Conservation (phyloP, 2,797 vertebrate species). For the Yasuhikotakia modesta region DNA sequence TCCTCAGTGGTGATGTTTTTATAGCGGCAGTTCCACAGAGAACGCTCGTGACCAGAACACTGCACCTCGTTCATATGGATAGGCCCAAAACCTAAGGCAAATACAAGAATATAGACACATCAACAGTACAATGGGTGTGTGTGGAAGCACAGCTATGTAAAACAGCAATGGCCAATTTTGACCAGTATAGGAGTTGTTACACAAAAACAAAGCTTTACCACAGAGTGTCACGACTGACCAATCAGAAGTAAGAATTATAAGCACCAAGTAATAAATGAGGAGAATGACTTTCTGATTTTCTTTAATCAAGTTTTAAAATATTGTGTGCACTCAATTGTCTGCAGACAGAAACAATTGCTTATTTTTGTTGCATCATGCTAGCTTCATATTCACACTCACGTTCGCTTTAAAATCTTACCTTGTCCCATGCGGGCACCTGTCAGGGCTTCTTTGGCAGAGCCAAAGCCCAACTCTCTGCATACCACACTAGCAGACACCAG, state of each 20-base stretch:
- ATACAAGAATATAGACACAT: conserved; percentile 33
- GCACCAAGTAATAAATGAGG: neutral
- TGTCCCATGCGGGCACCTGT: conserved; percentile 92
- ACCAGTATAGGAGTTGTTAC: neutral
- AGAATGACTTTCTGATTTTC: neutral
- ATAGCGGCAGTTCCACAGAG: conserved; percentile 87
- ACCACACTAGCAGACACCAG: conserved; percentile 89
- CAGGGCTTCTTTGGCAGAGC: conserved; percentile 91
- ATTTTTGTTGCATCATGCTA: too few relatives aligned
- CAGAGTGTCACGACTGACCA: neutral
- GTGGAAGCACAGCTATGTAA: neutral
- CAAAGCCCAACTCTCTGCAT: conserved; percentile 95
- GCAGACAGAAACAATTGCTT: neutral
- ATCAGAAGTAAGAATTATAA: neutral
- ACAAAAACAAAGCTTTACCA: neutral
- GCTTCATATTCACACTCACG: neutral
- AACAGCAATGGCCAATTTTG: neutral
- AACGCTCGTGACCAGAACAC: conserved; percentile 84
- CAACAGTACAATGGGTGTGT: neutral
- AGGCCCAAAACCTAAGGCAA: conserved; percentile 84
- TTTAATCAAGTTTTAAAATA: too few relatives aligned
- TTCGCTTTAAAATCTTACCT: conserved; percentile 74
- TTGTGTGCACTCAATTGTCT: too few relatives aligned
- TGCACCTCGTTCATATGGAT: conserved; percentile 93
- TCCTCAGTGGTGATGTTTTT: conserved; percentile 91